These are phyloP conservation scores for Rosalia funebris DNA, from an alignment of 2,888 invertebrate genomes.

Conservation along the genomic window DNA sequence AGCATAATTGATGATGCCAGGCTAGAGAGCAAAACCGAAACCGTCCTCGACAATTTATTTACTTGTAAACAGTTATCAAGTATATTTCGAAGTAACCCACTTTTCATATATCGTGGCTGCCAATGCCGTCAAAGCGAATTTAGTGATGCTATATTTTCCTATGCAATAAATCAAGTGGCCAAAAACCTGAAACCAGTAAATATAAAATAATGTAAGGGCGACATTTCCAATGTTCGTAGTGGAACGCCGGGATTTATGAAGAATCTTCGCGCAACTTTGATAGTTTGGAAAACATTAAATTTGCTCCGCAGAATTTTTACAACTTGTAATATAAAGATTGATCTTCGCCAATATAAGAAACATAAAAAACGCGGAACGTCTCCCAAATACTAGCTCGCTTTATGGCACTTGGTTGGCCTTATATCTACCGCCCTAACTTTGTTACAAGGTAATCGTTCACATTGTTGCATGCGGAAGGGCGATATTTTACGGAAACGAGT, in stretches of 20 bases:
- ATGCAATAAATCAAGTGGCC: conserved; percentile 15
- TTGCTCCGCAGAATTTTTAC: conserved; percentile 39
- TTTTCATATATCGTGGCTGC: conserved; percentile 10
- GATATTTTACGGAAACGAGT: conserved; percentile 11
- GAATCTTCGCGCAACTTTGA: conserved; percentile 40
- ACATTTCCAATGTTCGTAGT: conserved; percentile 20
- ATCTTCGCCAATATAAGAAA: conserved; percentile 33
- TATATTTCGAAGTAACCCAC: neutral
- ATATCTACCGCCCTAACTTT: conserved; percentile 18
- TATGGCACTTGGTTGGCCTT: conserved; percentile 8
- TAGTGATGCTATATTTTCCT: conserved; percentile 11
- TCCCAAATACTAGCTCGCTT: conserved; percentile 15
- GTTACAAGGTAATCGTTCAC: conserved; percentile 23
- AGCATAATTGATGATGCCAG: too few relatives aligned
- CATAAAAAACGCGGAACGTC: conserved; percentile 18
- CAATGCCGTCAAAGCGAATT: conserved; percentile 13
- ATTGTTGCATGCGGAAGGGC: conserved; percentile 21
- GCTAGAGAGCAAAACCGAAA: too few relatives aligned
- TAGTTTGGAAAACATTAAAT: conserved; percentile 41
- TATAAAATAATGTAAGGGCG: conserved; percentile 25
- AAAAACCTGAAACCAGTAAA: conserved; percentile 23
- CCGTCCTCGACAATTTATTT: too few relatives aligned
- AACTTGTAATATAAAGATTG: conserved; percentile 39
- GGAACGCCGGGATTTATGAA: conserved; percentile 38
- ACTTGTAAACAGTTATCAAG: neutral